Evolutionary conservation across 1,140 invertebrate genomes (phyloP).

Genomic region (Tenebrio molitor): DNA sequence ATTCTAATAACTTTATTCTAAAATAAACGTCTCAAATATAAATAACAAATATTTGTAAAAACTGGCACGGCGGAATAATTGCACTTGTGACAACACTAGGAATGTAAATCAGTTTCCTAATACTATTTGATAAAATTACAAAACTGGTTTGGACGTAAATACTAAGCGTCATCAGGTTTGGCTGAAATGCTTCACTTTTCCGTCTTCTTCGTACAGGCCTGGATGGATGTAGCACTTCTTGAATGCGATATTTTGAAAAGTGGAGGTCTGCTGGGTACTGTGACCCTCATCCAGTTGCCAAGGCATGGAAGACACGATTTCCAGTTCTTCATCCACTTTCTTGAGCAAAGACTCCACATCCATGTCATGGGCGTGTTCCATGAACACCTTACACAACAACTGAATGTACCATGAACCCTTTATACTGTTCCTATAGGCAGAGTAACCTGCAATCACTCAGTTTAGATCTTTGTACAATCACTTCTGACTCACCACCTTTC

Average conservation of each 20-base stretch:
- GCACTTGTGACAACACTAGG: no score
- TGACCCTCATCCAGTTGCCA: slow-evolving; percentile 50
- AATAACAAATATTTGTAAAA: no score
- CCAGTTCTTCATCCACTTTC: slow-evolving; percentile 70
- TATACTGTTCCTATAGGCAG: slow-evolving; percentile 73
- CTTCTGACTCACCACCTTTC: slow-evolving; percentile 71
- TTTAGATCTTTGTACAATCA: no score
- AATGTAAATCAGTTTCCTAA: no score
- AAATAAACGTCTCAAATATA: no score
- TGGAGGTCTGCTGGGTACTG: slow-evolving; percentile 69
- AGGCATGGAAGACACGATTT: slow-evolving; percentile 15
- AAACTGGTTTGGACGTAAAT: slow-evolving; percentile 7
- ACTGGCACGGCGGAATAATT: no score
- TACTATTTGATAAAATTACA: no score
- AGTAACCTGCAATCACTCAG: no score
- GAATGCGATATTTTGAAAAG: slow-evolving; percentile 71
- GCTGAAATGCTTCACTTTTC: slow-evolving; percentile 2
- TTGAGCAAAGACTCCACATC: slow-evolving; percentile 77
- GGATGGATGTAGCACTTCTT: slow-evolving; percentile 74
- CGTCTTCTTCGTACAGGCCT: slow-evolving; percentile 30
- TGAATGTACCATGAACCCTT: slow-evolving; percentile 84
- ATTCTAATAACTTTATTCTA: no score
- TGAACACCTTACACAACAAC: slow-evolving; percentile 79
- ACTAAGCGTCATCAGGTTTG: background rate
- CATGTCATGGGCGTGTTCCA: slow-evolving; percentile 73